A percentile compares a stretch with the other conserved stretches of the same genome.
These are phyloP conservation scores for Anniella stebbinsi DNA, from an alignment of 2,797 vertebrate species.

Conservation along the genomic window DNA sequence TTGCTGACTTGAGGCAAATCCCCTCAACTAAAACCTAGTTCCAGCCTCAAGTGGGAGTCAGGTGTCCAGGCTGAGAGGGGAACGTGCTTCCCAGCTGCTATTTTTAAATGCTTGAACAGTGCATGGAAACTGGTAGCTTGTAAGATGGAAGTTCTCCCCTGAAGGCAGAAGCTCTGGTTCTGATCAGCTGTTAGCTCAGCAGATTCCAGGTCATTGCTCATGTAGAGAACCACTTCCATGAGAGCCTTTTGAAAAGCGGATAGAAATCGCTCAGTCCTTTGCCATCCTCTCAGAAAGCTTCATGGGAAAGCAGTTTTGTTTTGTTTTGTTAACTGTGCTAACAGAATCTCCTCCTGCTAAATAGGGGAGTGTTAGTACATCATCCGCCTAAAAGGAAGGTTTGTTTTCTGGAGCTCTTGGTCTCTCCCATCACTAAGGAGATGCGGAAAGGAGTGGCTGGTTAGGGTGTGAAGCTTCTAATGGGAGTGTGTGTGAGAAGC, in stretches of 20 bases:
- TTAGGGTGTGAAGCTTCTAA: not conserved
- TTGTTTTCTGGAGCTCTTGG: slow-evolving; percentile 8
- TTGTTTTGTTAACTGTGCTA: slow-evolving; percentile 18
- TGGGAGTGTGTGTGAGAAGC: slow-evolving; percentile 2
- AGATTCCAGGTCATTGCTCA: not conserved
- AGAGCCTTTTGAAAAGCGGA: slow-evolving; percentile 22
- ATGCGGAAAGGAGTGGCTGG: slow-evolving; percentile 22
- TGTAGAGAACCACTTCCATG: slow-evolving; percentile 1
- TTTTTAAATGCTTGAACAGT: slow-evolving; percentile 54
- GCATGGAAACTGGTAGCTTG: slow-evolving; percentile 6
- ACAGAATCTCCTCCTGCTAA: not conserved
- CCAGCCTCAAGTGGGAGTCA: slow-evolving; percentile 38
- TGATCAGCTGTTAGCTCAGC: not conserved
- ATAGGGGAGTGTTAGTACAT: not conserved
- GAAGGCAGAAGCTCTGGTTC: not conserved
- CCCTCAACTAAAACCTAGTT: slow-evolving; percentile 10
- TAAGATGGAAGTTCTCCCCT: not conserved
- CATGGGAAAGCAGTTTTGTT: slow-evolving; percentile 31
- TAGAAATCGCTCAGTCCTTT: not conserved
- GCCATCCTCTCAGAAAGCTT: slow-evolving; percentile 1
- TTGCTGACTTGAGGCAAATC: fast-evolving
- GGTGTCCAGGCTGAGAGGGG: slow-evolving; percentile 57
- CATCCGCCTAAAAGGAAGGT: not conserved
- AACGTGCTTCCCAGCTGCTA: slow-evolving; percentile 60
- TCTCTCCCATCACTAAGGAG: slow-evolving; percentile 3